A percentile compares a stretch with the other conserved stretches of the same genome.
Evolutionary conservation across 2,888 invertebrate species (phyloP).

Genomic region (Therioaphis trifolii): DNA sequence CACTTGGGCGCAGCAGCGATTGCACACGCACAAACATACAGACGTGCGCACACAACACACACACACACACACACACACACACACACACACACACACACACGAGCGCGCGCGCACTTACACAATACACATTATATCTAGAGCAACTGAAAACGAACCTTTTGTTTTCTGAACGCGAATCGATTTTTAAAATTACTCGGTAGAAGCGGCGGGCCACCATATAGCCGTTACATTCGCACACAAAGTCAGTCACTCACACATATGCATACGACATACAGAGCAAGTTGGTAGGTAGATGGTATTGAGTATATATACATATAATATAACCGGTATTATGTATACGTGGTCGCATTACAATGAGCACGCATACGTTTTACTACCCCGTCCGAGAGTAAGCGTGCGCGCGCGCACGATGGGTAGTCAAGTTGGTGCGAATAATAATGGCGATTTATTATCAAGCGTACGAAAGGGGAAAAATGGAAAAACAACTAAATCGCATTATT

Average conservation of each 20-base stretch:
- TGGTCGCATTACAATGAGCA: background rate
- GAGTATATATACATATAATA: background rate
- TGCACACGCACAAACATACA: background rate
- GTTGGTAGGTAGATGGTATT: too few relatives aligned
- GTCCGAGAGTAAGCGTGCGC: background rate
- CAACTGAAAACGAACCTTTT: constrained; percentile 26
- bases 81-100: background rate
- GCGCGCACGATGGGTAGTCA: background rate
- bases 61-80: background rate
- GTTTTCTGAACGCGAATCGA: constrained; percentile 41
- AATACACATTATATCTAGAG: too few relatives aligned
- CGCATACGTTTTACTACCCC: background rate
- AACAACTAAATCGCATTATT: constrained; percentile 7
- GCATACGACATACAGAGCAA: too few relatives aligned
- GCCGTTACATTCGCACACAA: background rate
- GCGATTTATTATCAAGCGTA: constrained; percentile 1
- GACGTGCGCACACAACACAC: background rate
- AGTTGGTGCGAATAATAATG: background rate
- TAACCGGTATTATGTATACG: too few relatives aligned
- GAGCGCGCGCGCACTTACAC: too few relatives aligned
- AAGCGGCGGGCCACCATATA: too few relatives aligned
- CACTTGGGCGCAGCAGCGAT: background rate
- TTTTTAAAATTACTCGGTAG: constrained; percentile 42
- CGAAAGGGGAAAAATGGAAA: background rate
- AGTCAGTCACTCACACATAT: background rate